These are phyloP conservation scores for Tipula vernalis DNA, from an alignment of 2,888 invertebrate genomes.

Conservation along the genomic window DNA sequence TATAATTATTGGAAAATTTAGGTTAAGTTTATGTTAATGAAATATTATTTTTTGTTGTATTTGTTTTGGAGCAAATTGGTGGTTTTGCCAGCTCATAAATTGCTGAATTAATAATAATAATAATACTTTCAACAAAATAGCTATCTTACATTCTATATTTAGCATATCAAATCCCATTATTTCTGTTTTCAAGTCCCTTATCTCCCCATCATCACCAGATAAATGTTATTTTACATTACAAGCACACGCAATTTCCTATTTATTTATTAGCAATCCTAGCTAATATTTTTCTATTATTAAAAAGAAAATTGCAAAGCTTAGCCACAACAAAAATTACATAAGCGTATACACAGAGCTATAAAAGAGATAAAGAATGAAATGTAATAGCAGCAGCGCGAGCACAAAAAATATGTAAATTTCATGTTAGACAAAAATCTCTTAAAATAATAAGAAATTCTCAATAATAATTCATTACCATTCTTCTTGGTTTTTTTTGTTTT, in stretches of 20 bases:
- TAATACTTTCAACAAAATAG: too few relatives aligned
- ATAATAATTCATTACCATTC: background rate
- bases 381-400: background rate
- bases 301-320: background rate
- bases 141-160: too few relatives aligned
- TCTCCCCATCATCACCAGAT: background rate
- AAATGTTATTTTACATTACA: background rate
- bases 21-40: too few relatives aligned
- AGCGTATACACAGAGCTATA: background rate
- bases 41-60: too few relatives aligned
- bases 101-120: too few relatives aligned
- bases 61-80: too few relatives aligned
- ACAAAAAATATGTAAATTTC: background rate
- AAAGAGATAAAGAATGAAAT: background rate
- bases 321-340: background rate
- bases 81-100: too few relatives aligned
- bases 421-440: background rate
- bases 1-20: too few relatives aligned
- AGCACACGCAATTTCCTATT: background rate
- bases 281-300: background rate
- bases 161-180: too few relatives aligned
- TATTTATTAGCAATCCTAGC: background rate
- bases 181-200: background rate
- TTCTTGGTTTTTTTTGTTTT: background rate
- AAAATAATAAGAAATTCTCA: background rate